These are phyloP conservation scores for Chrysaora quinquecirrha DNA, from an alignment of 30 jellyfish, hydroid and myxozoan genomes.

Conservation along the genomic window DNA sequence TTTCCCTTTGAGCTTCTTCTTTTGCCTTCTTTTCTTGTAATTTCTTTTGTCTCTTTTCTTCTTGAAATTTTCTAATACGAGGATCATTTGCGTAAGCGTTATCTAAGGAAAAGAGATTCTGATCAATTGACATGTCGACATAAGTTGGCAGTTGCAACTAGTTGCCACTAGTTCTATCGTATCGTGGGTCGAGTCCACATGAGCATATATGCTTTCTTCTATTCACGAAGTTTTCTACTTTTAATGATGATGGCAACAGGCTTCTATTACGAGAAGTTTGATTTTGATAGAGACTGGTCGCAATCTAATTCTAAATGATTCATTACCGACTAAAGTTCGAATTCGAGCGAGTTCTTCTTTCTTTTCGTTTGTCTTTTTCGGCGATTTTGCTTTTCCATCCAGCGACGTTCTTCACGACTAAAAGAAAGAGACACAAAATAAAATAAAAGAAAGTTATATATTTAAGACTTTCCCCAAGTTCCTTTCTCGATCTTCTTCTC, in stretches of 20 bases:
- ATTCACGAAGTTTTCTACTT: no score
- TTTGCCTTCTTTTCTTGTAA: constrained; percentile 69
- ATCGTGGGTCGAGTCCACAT: background rate
- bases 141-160: no score
- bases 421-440: background rate
- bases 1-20: constrained; percentile 82
- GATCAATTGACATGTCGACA: background rate
- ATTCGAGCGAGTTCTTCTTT: constrained; percentile 89
- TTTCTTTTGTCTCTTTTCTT: constrained; percentile 73
- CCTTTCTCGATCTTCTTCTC: no score
- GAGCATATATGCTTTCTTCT: no score
- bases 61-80: constrained; percentile 75
- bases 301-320: no score
- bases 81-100: constrained; percentile 89
- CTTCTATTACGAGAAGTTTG: no score
- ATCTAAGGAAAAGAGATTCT: constrained; percentile 31
- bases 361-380: constrained; percentile 70
- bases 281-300: no score
- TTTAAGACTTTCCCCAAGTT: no score
- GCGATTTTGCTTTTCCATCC: constrained; percentile 91
- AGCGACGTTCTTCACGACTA: constrained; percentile 98
- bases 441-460: no score
- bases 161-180: no score
- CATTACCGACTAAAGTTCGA: constrained; percentile 82
- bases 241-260: no score